Percentiles rank a stretch among this genome's conserved stretches.
These are phyloP conservation scores for Phymastichus coffea DNA, from an alignment of 1,140 invertebrate species.

Conservation along the genomic window DNA sequence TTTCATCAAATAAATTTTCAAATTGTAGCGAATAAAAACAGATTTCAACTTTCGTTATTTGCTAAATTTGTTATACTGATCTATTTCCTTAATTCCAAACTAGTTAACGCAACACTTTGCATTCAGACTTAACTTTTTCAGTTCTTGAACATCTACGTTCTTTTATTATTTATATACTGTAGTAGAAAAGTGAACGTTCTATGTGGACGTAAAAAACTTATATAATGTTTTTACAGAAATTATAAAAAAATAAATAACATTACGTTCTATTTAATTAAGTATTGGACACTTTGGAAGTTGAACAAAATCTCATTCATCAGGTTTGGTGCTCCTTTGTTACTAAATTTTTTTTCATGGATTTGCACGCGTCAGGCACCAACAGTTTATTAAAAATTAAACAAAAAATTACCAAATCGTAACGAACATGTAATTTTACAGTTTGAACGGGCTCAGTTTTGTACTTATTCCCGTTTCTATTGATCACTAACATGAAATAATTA, in stretches of 20 bases:
- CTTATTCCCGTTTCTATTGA: too few relatives aligned
- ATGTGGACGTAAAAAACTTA: constrained; percentile 7
- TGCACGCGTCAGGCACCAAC: constrained; percentile 19
- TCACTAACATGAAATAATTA: too few relatives aligned
- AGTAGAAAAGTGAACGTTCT: constrained; percentile 6
- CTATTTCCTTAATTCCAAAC: too few relatives aligned
- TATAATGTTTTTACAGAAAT: constrained; percentile 21
- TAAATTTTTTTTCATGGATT: background rate
- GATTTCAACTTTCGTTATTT: too few relatives aligned
- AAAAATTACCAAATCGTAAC: too few relatives aligned
- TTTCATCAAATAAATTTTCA: too few relatives aligned
- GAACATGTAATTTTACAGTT: too few relatives aligned
- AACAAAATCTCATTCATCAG: constrained; percentile 25
- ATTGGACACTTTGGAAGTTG: constrained; percentile 25
- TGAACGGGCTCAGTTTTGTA: too few relatives aligned
- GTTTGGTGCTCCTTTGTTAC: constrained; percentile 1
- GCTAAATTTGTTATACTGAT: too few relatives aligned
- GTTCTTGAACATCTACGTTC: constrained; percentile 21
- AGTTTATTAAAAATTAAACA: too few relatives aligned
- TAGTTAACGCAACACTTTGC: constrained; percentile 9
- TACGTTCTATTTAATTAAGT: constrained; percentile 28
- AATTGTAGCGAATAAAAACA: too few relatives aligned
- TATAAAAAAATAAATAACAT: constrained; percentile 29
- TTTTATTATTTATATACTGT: background rate
- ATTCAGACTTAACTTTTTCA: constrained; percentile 26